These are phyloP conservation scores for Coryphaenoides rupestris DNA, from an alignment of 2,113 vertebrate species.

Conservation along the genomic window DNA sequence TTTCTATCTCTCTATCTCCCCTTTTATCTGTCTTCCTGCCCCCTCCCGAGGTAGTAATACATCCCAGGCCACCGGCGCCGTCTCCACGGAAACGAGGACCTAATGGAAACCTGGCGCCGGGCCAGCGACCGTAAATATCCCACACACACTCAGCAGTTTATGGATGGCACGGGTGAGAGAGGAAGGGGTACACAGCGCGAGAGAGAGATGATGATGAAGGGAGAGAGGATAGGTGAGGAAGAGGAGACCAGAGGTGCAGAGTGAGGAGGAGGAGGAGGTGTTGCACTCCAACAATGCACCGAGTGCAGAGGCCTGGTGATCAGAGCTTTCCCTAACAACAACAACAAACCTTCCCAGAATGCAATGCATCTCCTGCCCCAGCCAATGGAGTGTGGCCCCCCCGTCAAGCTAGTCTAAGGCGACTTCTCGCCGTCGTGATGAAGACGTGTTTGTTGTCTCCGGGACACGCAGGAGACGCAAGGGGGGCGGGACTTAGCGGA, in stretches of 20 bases:
- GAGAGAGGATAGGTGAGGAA: neutral
- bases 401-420: no score
- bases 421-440: no score
- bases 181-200: slow-evolving; percentile 1
- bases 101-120: slow-evolving; percentile 69
- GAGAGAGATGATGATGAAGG: neutral
- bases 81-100: slow-evolving; percentile 61
- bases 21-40: neutral
- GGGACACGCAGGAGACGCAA: no score
- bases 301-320: no score
- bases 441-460: no score
- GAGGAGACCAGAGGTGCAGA: neutral
- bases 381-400: no score
- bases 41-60: slow-evolving; percentile 52
- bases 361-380: no score
- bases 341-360: no score
- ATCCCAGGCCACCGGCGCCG: slow-evolving; percentile 62
- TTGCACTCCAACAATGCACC: no score
- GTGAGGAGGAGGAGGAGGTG: neutral
- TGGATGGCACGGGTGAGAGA: neutral
- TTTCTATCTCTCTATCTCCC: neutral
- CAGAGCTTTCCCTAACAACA: no score
- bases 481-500: no score
- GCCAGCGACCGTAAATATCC: slow-evolving; percentile 68
- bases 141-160: slow-evolving; percentile 62